These are phyloP conservation scores for Leucopsar rothschildi DNA, from an alignment of 2,113 vertebrate genomes.

Conservation along the genomic window DNA sequence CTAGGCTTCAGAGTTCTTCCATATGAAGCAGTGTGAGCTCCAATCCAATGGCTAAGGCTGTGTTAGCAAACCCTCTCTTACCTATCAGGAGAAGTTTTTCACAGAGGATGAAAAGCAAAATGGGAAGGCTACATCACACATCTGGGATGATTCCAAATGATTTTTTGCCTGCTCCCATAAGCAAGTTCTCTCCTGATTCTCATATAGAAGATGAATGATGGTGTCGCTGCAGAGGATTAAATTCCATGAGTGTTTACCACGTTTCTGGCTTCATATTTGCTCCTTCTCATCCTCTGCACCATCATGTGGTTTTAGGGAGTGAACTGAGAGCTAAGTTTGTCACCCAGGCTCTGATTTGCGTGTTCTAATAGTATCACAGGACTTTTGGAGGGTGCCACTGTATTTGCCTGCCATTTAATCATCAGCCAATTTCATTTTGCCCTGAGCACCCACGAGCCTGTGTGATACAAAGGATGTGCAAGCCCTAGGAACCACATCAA, in stretches of 20 bases:
- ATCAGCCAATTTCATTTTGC: conserved; percentile 9
- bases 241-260: background rate
- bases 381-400: background rate
- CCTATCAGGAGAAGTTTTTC: background rate
- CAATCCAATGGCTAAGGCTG: background rate
- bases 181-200: background rate
- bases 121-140: background rate
- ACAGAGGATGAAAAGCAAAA: background rate
- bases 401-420: background rate
- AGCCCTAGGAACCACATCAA: conserved; percentile 37
- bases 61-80: background rate
- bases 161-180: background rate
- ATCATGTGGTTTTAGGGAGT: background rate
- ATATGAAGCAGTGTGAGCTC: background rate
- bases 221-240: background rate
- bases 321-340: background rate
- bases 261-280: background rate
- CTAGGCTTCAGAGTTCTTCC: background rate
- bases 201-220: background rate
- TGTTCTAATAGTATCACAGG: background rate
- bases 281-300: background rate
- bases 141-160: background rate
- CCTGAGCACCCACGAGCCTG: background rate
- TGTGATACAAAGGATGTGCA: background rate
- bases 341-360: background rate